Base-by-base conservation (phyloP, 2,113 vertebrate species). In the Cyprinus carpio region DNA sequence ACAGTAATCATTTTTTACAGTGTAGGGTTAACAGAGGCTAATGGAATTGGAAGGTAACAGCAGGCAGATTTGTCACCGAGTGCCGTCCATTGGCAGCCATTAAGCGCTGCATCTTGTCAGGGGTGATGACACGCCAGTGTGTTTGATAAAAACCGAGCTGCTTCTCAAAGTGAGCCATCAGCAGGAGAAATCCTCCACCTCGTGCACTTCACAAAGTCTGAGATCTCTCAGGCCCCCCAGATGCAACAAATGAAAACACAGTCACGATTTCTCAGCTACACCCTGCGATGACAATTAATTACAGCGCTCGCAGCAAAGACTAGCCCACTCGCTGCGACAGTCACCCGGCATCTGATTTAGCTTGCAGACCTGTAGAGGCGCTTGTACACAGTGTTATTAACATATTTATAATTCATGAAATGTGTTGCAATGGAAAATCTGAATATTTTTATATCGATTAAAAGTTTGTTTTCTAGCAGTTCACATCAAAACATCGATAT, bases 201-300 rank as follows among this genome's bases (percentile, higher is more conserved):
- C 75, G 23, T 84, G 84, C 78, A 81, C 84, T 88, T 80, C 85
- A 81, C 71, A 11, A 58, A 77, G 82, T 69, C 74, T 67, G 62
- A 83, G 82, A 87, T 75, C 83, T 84, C 87, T 85, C 83, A 74
- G 58, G 65, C 69, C 84, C 76, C 81, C 25, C 46, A 76, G 75
- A 85, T 83, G 82, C 86, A 84, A 89, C 85, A 87, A 72, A 87
- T 87, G 84, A 86, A 79, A 87, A 82, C 85, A 87, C 85, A 87
- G 88, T 87, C 85, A 90, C 86, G 25, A 51, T 85, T 77, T 46
- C 81, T 85, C 86, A 71, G 34, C 27, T 56, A 46, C 84, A 64
- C 82, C 89, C 86, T 87, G 86, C 75, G 87, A 87, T 83, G 80
- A 71, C 87, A 89, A 86, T 89, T 89, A 84, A 89, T 90, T 87